phyloP scores from a whole-genome alignment of 2,797 vertebrate species.

The Dendrocincla fuliginosa region DNA sequence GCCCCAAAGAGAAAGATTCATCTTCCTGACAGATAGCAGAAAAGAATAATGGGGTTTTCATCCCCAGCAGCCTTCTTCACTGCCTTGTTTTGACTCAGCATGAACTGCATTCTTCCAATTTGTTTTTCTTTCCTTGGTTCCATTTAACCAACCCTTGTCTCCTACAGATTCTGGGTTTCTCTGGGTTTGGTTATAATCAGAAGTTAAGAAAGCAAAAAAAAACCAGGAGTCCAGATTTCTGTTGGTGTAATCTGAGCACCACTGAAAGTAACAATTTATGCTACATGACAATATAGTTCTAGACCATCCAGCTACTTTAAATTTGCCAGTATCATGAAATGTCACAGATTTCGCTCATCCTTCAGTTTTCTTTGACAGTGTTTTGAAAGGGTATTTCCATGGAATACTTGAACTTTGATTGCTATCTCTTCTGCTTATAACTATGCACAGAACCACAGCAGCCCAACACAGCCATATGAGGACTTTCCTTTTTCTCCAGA shows the following conservation, averaged over 20 bases:
- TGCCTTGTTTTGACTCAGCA: background rate
- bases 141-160: background rate
- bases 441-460: background rate
- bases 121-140: background rate
- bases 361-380: background rate
- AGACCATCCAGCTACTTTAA: background rate
- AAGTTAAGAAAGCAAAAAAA: background rate
- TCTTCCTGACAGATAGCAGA: background rate
- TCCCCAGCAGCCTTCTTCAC: background rate
- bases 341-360: background rate
- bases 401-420: slow-evolving; percentile 3
- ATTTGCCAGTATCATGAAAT: background rate
- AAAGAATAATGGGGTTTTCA: background rate
- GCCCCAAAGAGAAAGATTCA: background rate
- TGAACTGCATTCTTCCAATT: background rate
- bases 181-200: background rate
- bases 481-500: background rate
- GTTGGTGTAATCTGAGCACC: background rate
- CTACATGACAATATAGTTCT: background rate
- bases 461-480: fast-evolving
- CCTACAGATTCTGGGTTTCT: background rate
- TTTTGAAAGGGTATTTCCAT: background rate
- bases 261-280: background rate
- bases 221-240: background rate
- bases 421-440: background rate